Base-by-base conservation (phyloP, 2,797 vertebrate species). In the Lerista edwardsae region DNA sequence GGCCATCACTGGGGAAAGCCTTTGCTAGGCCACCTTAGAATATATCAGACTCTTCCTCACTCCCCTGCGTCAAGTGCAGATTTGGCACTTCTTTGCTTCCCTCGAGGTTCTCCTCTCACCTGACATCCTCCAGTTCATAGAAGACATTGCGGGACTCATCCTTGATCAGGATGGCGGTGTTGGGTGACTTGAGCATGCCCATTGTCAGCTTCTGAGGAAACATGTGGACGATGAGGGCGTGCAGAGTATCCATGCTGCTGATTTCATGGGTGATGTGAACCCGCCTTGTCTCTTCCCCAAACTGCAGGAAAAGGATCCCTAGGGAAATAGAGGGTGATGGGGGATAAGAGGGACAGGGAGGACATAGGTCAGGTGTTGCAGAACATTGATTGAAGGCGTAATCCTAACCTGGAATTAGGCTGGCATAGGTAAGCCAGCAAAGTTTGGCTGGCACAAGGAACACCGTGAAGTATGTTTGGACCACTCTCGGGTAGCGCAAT, bases 221-320 rank as follows among this genome's bases (percentile, higher is more conserved):
- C 98, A 99, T 99, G 97, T 99, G 98, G 79, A 98, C 98, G 64
- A 99, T 98, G 95, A 99, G 98, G 25, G 98, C 98, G 36, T 99
- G 98, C 93, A 99, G 96, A 41, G 98, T 99, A 96, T 99, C 98
- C 97, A 99, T 96, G 96, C 98, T 99, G 97, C 97, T 98, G 94
- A 99, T 97, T 96, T 99, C 98, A 29, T 99, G 98, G 78, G 98
- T 99, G 95, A 99, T 99, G 96, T 99, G 98, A 87, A 99, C 98
- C 0, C 98, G 97, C 55, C 98, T 94, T 0, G 98, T 99, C 96
- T 99, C 98, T 27, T 99, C 98, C 19, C 98, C 98, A 0, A 98
- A 99, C 96, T 99, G 98, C 91, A 99, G 97, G 95, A 99, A 99
- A 86, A 99, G 97, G 92, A 99, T 98, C 67, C 98, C 98, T 99